Conservation (phyloP, 2,113 vertebrate genomes). For the Parus major region DNA sequence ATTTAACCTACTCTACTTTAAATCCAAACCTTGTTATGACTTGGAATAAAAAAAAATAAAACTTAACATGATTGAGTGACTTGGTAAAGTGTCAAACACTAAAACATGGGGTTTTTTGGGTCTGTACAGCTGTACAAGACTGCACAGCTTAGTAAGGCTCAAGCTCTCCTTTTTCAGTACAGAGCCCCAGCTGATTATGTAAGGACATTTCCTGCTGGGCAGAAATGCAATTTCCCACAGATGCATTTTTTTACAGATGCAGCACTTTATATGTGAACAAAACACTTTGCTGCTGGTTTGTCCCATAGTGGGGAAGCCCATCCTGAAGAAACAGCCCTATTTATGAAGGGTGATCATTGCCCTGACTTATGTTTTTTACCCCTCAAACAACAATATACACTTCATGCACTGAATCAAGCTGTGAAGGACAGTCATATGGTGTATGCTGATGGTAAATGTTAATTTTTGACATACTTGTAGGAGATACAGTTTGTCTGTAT, state of each 20-base stretch:
- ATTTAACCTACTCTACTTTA: not conserved
- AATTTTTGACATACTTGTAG: conserved; percentile 14
- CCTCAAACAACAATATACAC: not conserved
- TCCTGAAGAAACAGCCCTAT: not conserved
- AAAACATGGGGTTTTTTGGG: not conserved
- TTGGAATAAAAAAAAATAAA: not conserved
- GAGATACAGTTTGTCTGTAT: not conserved
- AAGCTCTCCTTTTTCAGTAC: not conserved
- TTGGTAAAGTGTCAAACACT: not conserved
- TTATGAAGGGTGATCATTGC: not conserved
- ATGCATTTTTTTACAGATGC: not conserved
- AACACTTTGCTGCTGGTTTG: not conserved
- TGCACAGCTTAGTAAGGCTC: not conserved
- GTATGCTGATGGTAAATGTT: conserved; percentile 7
- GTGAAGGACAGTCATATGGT: conserved; percentile 13
- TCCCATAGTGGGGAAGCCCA: not conserved
- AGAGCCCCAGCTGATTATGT: not conserved
- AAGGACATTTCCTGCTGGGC: not conserved
- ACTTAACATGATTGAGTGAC: not conserved
- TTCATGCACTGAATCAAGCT: not conserved
- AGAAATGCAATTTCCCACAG: not conserved
- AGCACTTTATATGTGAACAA: not conserved
- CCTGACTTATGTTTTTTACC: not conserved
- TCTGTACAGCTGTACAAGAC: not conserved
- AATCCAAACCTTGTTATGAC: not conserved